Base-by-base conservation (phyloP, 2,888 invertebrate species). In the Diadegma fenestrale region DNA sequence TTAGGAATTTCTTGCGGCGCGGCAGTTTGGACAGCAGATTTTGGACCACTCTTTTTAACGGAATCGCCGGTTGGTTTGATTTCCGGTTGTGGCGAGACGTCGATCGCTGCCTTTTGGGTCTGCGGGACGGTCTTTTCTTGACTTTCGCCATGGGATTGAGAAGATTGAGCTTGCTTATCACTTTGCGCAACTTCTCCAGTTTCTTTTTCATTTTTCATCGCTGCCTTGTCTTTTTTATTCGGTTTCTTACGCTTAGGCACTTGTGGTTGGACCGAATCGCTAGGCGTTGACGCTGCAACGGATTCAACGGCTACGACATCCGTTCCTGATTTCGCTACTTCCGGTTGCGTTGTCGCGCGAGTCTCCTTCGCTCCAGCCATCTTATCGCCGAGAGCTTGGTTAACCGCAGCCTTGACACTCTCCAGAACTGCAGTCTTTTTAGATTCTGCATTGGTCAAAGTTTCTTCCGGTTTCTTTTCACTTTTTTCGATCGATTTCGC, bases 151-250 rank as follows among this genome's bases (percentile, higher is more conserved):
- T 76, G 37, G 63, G 37, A 63, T 0, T 54, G 26, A 2, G 14
- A 30, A 7, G 63, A 5, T 68, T 66, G 63, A 33, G 30, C 77
- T 37, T 69, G 26, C 30, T 72, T 14, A 12, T 6, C 87, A 80
- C 89, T 93, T 69, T 30, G n/a, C 93, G 80, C 91, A 93, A 68
- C 73, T 22, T 66, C 63, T 41, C 51, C n/a, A 68, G 77, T 86
- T 93, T 94, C 87, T 92, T 93, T 86, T 82, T 88, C 88, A 92
- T 94, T 86, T 77, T 88, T 84, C 37, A 63, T 54, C 61, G 76
- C 0, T 19, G 64, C 30, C 51, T 82, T 87, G 88, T 87, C 76
- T 84, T 84, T 79, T 54, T 82, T 87, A 86, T 88, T 90, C 87
- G 84, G 64, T 79, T 93, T 87, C 76, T 87, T 77, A 82, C 79